Evolutionary conservation across 2,797 vertebrate genomes (phyloP).

Genomic region (Notamacropus eugenii): DNA sequence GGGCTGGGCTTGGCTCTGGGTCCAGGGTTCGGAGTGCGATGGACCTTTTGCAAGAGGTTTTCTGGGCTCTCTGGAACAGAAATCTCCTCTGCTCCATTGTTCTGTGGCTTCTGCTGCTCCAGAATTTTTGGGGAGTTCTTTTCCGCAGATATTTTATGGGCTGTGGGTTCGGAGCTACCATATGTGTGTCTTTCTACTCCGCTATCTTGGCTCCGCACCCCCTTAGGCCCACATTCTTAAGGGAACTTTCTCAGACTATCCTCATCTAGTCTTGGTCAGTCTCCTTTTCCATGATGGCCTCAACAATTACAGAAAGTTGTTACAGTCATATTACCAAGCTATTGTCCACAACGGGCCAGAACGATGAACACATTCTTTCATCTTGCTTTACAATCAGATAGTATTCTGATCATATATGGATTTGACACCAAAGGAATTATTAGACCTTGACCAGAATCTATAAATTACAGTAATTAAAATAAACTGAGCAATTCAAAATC

Average conservation of each 20-base stretch:
- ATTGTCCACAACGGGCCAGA: conserved; percentile 2
- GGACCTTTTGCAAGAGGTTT: too few species aligned
- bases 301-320: neutral
- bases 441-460: neutral
- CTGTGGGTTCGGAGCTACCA: too few species aligned
- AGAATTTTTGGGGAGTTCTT: too few species aligned
- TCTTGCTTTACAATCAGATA: neutral
- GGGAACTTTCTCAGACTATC: conserved; percentile 20
- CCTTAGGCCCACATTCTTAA: conserved; percentile 42
- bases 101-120: too few species aligned
- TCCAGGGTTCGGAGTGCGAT: too few species aligned
- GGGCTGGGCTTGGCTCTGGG: too few species aligned
- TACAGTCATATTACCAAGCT: conserved; percentile 12
- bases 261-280: conserved; percentile 34
- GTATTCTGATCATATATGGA: neutral
- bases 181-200: too few species aligned
- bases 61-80: too few species aligned
- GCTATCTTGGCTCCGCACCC: too few species aligned
- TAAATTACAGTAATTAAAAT: neutral
- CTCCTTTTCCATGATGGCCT: conserved; percentile 34
- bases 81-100: too few species aligned
- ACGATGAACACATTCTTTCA: neutral
- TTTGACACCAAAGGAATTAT: conserved; percentile 21
- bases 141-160: too few species aligned
- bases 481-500: neutral